Conservation (phyloP, 2,797 vertebrate genomes). For the Antennarius maculatus region DNA sequence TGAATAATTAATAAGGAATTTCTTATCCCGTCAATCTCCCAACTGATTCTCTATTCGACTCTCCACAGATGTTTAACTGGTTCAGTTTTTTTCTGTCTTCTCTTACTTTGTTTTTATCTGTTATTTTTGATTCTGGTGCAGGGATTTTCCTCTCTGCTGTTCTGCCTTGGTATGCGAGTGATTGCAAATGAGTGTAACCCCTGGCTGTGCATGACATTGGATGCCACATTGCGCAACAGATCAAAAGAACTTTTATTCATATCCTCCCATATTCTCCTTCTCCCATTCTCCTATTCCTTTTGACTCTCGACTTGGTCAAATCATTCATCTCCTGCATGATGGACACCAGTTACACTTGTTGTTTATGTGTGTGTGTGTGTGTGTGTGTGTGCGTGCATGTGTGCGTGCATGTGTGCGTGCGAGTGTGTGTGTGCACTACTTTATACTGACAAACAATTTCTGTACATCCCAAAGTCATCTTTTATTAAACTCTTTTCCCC, state of each 20-base stretch:
- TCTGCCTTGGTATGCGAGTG: slow-evolving; percentile 40
- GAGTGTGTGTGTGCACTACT: neutral
- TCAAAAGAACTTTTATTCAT: slow-evolving; percentile 42
- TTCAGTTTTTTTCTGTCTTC: slow-evolving; percentile 1
- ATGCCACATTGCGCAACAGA: slow-evolving; percentile 55
- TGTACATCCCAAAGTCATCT: slow-evolving; percentile 18
- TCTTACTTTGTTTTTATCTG: slow-evolving; percentile 18
- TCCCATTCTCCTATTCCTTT: slow-evolving; percentile 3
- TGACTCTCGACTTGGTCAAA: slow-evolving; percentile 27
- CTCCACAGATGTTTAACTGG: slow-evolving; percentile 9
- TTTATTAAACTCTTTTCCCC: slow-evolving; percentile 8
- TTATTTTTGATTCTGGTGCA: slow-evolving; percentile 37
- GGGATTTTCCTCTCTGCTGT: slow-evolving; percentile 31
- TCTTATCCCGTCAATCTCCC: slow-evolving; percentile 17
- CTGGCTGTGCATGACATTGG: slow-evolving; percentile 52
- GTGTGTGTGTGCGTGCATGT: too few relatives aligned
- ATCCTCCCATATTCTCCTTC: slow-evolving; percentile 29
- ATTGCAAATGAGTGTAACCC: slow-evolving; percentile 50
- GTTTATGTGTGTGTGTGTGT: too few relatives aligned
- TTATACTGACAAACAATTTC: slow-evolving; percentile 43
- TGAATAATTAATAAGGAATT: slow-evolving; percentile 38
- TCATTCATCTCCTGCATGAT: slow-evolving; percentile 23
- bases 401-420: too few relatives aligned
- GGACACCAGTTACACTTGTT: slow-evolving; percentile 21
- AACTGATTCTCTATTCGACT: slow-evolving; percentile 18